Conservation (phyloP, 2,888 invertebrate genomes). For the Pollenia angustigena region DNA sequence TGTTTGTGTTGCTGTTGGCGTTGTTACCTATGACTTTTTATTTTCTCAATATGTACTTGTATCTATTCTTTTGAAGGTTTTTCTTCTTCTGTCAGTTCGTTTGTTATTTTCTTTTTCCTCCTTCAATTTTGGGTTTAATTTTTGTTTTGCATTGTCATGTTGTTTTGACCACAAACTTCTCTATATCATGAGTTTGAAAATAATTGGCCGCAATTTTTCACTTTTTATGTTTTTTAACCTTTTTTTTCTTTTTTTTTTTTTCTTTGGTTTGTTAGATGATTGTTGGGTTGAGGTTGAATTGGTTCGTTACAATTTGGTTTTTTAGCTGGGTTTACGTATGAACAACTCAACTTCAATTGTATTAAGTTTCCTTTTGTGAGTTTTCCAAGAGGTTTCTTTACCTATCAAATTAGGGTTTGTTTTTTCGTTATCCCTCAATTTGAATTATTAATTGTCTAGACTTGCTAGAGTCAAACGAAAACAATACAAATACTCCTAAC, state of each 20-base stretch:
- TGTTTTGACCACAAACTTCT: conserved; percentile 70
- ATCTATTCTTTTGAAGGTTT: conserved; percentile 40
- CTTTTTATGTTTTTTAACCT: conserved; percentile 60
- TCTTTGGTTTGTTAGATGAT: conserved; percentile 23
- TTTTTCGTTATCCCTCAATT: conserved; percentile 51
- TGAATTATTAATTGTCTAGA: conserved; percentile 71
- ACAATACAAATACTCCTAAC: conserved; percentile 15
- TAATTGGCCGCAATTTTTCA: conserved; percentile 72
- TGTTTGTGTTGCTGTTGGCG: conserved; percentile 17
- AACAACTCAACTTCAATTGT: conserved; percentile 59
- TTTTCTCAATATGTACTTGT: conserved; percentile 39
- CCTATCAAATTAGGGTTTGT: conserved; percentile 58
- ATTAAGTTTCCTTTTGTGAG: conserved; percentile 57
- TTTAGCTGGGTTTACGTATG: conserved; percentile 3
- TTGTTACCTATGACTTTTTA: conserved; percentile 54
- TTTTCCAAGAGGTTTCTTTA: conserved; percentile 51
- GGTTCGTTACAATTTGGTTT: conserved; percentile 24
- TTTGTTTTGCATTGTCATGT: conserved; percentile 69
- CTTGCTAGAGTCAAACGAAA: conserved; percentile 52
- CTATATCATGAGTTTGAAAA: conserved; percentile 59
- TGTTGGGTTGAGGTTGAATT: conserved; percentile 37
- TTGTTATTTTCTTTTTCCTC: conserved; percentile 39
- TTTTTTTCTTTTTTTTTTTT: conserved; percentile 29
- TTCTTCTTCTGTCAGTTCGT: conserved; percentile 1
- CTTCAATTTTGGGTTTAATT: not conserved